Base-by-base conservation (phyloP, 2,797 vertebrate genomes). In the Botia almorhae region DNA sequence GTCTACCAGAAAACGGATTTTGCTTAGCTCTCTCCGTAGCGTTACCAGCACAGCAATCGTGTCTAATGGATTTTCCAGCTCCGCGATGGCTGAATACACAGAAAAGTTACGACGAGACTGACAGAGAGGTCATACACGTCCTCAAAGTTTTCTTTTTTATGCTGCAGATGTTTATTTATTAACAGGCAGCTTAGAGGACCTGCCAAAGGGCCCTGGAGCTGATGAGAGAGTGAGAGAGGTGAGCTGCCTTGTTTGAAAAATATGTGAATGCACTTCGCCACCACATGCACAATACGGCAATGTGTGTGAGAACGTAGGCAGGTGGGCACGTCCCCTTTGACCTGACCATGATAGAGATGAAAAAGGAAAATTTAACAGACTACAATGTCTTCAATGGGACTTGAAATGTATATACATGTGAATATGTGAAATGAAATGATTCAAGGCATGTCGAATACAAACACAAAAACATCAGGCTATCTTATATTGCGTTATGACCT, bases 61-160 rank as follows among this genome's bases (percentile, higher is more conserved):
- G 86, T 86, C 87, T 92, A 93, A 93, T 92, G 92, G 91, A 89
- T 93, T 93, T 90, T 84, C 78, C 87, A 87, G 83, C 83, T 83
- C 72, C 50, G 26, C 91, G 89, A 90, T 87, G 90, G 91, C 91
- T 91, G 91, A 93, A 91, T 85, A 89, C 88, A 87, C 87, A 88
- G 82, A 89, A 80, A 75, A 74, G 71, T 83, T 84, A 74, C 63
- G 55, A 63, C 39, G 48, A 79, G 71, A 83, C 80, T 83, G 74
- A 76, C 69, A 75, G 70, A 61, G 80, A 80, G 80, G 82, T 75
- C 71, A 65, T 68, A 68, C 75, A 76, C 75, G 36, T 74, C 76
- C 69, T 81, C 76, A 78, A 83, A 84, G 70, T 77, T 63, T 65
- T 50, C 65, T 72, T 67, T 48, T 39, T 46, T 46, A 36, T 72